phyloP scores from a whole-genome alignment of 1,140 invertebrate species.

The Babylonia areolata region DNA sequence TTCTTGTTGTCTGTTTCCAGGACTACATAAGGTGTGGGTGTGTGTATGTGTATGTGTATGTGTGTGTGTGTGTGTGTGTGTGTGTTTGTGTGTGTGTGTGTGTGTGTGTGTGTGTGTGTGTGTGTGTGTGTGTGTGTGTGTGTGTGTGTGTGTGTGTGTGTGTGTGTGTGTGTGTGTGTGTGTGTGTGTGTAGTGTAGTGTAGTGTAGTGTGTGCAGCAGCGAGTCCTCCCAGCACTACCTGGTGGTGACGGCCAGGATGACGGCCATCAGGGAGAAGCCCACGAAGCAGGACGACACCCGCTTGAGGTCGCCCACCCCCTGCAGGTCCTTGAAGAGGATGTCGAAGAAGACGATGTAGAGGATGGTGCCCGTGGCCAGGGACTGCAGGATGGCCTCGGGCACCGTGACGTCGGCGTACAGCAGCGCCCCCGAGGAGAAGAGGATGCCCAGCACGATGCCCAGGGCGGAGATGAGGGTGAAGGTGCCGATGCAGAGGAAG shows the following conservation, averaged over 20 bases:
- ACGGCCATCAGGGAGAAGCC: constrained; percentile 70
- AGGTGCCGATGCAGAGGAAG: constrained; percentile 74
- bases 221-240: background rate
- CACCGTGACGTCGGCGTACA: constrained; percentile 72
- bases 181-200: background rate
- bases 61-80: constrained; percentile 16
- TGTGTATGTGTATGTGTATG: too few species aligned
- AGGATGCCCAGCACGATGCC: constrained; percentile 80
- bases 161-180: background rate
- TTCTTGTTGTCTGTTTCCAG: too few species aligned
- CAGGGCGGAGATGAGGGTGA: constrained; percentile 83
- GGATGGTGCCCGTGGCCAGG: constrained; percentile 90
- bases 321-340: constrained; percentile 83
- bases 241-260: constrained; percentile 62
- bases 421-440: constrained; percentile 74
- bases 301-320: constrained; percentile 66
- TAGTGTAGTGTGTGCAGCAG: background rate
- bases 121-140: background rate
- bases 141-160: background rate
- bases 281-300: constrained; percentile 69
- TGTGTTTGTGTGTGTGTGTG: constrained; percentile 1
- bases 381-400: constrained; percentile 80
- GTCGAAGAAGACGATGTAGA: constrained; percentile 95
- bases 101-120: constrained; percentile 1
- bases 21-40: too few species aligned